phyloP scores from a whole-genome alignment of 2,797 vertebrate species.

The Liasis olivaceus region DNA sequence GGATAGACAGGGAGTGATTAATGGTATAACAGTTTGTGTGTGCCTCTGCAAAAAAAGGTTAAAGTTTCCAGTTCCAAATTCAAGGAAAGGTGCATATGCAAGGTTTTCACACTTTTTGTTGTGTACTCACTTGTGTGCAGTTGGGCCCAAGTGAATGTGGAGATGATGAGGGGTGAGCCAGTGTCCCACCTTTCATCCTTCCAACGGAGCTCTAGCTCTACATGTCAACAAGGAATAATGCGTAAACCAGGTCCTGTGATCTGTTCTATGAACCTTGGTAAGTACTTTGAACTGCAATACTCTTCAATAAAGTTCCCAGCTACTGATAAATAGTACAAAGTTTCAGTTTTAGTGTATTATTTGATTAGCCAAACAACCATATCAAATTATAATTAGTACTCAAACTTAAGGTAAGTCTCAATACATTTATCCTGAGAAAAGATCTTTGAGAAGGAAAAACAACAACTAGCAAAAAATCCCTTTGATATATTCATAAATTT shows the following conservation, averaged over 20 bases:
- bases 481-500: background rate
- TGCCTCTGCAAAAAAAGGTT: background rate
- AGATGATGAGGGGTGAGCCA: background rate
- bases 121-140: background rate
- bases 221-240: background rate
- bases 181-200: background rate
- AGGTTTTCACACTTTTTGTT: background rate
- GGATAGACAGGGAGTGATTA: background rate
- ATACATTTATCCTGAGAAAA: background rate
- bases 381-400: background rate
- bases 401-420: background rate
- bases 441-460: background rate
- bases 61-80: background rate
- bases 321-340: background rate
- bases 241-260: background rate
- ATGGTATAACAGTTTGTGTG: background rate
- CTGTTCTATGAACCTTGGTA: background rate
- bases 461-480: background rate
- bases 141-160: background rate
- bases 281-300: background rate
- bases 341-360: background rate
- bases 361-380: background rate
- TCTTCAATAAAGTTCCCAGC: background rate
- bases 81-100: background rate
- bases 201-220: background rate